phyloP scores from a whole-genome alignment of 2,797 vertebrate species.

The Coregonus ussuriensis region DNA sequence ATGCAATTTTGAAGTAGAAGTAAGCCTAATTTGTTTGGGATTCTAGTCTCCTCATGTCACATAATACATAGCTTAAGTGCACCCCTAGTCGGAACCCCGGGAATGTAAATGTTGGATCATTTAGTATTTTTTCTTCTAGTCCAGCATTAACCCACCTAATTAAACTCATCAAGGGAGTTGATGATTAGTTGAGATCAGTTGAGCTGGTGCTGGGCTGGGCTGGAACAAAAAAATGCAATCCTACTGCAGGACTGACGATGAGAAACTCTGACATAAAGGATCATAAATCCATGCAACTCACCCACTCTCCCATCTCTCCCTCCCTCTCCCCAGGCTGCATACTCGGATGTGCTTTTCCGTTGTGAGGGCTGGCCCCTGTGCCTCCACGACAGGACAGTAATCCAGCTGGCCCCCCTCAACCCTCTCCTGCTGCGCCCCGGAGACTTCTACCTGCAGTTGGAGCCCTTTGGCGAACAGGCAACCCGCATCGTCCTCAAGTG shows the following conservation, averaged over 20 bases:
- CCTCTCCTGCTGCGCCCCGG: constrained; percentile 87
- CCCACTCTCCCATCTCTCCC: background rate
- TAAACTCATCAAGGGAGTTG: background rate
- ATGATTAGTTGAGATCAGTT: background rate
- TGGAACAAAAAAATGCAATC: background rate
- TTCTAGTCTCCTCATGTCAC: background rate
- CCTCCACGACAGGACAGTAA: constrained; percentile 84
- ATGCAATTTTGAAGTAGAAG: background rate
- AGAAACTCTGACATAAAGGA: background rate
- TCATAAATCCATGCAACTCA: background rate
- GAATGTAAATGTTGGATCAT: background rate
- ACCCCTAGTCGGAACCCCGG: background rate
- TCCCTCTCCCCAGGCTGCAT: constrained; percentile 78
- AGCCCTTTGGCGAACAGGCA: constrained; percentile 83
- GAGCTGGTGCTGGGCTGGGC: background rate
- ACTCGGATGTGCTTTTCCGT: constrained; percentile 86
- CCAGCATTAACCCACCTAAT: background rate
- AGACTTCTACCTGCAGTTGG: constrained; percentile 94
- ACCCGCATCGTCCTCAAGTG: constrained; percentile 86
- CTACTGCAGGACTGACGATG: background rate
- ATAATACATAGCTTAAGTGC: background rate
- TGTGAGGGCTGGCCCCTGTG: constrained; percentile 95
- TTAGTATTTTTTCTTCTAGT: background rate
- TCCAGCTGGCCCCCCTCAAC: constrained; percentile 88
- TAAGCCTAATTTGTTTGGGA: too few relatives aligned